phyloP scores from a whole-genome alignment of 2,113 vertebrate species.

The Oncorhynchus gorbuscha region DNA sequence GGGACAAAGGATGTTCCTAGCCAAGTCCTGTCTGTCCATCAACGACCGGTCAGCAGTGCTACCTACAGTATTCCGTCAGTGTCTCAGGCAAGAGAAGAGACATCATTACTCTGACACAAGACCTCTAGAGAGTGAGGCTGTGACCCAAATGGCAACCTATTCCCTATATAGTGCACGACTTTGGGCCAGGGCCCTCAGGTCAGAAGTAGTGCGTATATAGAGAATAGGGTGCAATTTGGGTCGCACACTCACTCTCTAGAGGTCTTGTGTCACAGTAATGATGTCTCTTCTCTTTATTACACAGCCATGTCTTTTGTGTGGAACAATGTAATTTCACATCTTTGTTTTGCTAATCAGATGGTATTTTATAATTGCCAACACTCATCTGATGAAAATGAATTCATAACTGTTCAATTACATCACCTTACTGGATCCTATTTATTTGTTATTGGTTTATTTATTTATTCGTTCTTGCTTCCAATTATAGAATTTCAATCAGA shows the following conservation, averaged over 20 bases:
- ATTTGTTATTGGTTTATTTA: conserved; percentile 28
- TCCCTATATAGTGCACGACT: no score
- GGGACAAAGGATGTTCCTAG: conserved; percentile 59
- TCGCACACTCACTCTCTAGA: conserved; percentile 50
- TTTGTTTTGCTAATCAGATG: conserved; percentile 60
- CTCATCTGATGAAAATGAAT: conserved; percentile 69
- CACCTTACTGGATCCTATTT: conserved; percentile 63
- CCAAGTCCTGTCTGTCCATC: conserved; percentile 57
- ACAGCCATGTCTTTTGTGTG: conserved; percentile 44
- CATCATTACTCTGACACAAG: conserved; percentile 31
- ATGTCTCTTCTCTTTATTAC: conserved; percentile 56
- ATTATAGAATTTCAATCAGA: conserved; percentile 73
- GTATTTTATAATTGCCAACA: conserved; percentile 64
- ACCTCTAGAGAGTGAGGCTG: conserved; percentile 59
- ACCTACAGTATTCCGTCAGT: conserved; percentile 33
- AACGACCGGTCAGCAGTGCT: conserved; percentile 26
- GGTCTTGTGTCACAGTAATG: conserved; percentile 48
- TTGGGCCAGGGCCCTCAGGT: no score
- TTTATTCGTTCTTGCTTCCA: conserved; percentile 42
- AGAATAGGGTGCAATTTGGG: no score
- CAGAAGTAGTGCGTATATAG: no score
- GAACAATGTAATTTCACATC: conserved; percentile 64
- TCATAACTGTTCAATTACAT: conserved; percentile 72
- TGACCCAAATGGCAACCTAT: no score
- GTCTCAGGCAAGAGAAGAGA: conserved; percentile 24